phyloP scores from a whole-genome alignment of 2,113 vertebrate genomes.

The Cercopithecus mona region DNA sequence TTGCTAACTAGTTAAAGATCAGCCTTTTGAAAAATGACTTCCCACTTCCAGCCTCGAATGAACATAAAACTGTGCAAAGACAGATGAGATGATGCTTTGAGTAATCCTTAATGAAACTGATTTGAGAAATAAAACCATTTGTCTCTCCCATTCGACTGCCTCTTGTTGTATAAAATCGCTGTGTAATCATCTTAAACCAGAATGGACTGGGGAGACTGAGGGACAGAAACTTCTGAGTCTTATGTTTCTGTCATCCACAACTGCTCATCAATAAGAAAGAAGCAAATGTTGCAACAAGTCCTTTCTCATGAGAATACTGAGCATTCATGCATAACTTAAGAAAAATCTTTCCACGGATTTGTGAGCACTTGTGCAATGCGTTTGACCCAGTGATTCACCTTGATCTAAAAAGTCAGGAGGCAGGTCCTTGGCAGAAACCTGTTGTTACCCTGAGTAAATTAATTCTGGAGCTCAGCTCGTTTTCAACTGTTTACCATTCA shows the following conservation, averaged over 20 bases:
- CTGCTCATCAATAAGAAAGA: constrained; percentile 76
- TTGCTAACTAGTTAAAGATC: constrained; percentile 79
- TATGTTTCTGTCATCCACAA: constrained; percentile 83
- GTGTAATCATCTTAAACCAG: constrained; percentile 84
- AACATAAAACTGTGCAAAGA: constrained; percentile 82
- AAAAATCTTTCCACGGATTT: background rate
- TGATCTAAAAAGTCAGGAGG: background rate
- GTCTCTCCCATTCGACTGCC: constrained; percentile 72
- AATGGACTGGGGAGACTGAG: constrained; percentile 66
- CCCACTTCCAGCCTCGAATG: constrained; percentile 81
- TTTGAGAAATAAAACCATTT: constrained; percentile 83
- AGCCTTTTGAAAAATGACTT: constrained; percentile 82
- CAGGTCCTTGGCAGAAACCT: background rate
- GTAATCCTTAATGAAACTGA: constrained; percentile 79
- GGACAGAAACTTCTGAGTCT: constrained; percentile 67
- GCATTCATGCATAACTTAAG: constrained; percentile 25
- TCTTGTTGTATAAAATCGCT: constrained; percentile 80
- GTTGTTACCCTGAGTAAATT: background rate
- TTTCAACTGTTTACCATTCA: background rate
- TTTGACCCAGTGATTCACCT: constrained; percentile 11
- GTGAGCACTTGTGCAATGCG: background rate
- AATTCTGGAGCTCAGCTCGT: background rate
- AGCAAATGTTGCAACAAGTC: constrained; percentile 71
- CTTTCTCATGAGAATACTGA: constrained; percentile 76
- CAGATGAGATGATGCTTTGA: constrained; percentile 75